Conservation (phyloP, 1,140 invertebrate species). For the Bombus breviceps region DNA sequence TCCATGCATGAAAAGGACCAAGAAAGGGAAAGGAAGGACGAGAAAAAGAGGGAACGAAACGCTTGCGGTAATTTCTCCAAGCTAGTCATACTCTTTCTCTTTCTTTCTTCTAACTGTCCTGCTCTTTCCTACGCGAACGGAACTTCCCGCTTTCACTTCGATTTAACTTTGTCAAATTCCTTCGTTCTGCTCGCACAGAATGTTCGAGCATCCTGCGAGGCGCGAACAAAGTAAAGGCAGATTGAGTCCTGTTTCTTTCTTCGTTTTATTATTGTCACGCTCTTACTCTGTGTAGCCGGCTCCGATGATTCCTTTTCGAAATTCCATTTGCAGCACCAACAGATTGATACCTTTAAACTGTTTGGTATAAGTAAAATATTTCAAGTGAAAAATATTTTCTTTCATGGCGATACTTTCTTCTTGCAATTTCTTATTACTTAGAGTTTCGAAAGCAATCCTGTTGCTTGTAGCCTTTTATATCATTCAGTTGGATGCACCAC, state of each 20-base stretch:
- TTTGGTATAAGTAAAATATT: background rate
- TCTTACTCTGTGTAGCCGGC: background rate
- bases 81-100: slow-evolving; percentile 6
- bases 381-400: background rate
- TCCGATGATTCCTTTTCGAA: background rate
- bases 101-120: slow-evolving; percentile 13
- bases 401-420: too few species aligned
- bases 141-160: slow-evolving; percentile 42
- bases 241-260: slow-evolving; percentile 35
- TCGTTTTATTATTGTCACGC: background rate
- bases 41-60: slow-evolving; percentile 58
- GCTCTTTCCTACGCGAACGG: slow-evolving; percentile 13
- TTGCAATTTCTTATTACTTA: background rate
- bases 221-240: slow-evolving; percentile 41
- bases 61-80: slow-evolving; percentile 68
- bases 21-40: slow-evolving; percentile 7
- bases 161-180: slow-evolving; percentile 62
- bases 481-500: too few species aligned
- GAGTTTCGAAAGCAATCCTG: background rate
- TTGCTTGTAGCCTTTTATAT: background rate
- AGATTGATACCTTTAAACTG: background rate
- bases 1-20: slow-evolving; percentile 44
- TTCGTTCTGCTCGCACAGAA: slow-evolving; percentile 43
- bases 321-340: background rate
- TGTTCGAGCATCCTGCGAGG: slow-evolving; percentile 42